Conservation (phyloP, 2,888 invertebrate species). For the Thyatira batis region DNA sequence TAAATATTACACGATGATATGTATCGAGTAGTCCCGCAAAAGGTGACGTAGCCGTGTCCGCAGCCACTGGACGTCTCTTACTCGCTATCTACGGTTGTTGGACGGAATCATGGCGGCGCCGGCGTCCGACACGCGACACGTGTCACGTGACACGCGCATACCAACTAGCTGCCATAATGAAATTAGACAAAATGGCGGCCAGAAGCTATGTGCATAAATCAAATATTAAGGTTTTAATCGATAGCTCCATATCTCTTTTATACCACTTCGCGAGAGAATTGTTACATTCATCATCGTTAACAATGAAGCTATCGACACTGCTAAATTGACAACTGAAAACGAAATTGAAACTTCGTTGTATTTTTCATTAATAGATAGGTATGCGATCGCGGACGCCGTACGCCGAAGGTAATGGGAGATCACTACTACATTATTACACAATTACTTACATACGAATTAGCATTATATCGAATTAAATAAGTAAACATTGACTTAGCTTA, state of each 20-base stretch:
- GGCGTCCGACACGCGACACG: constrained; percentile 51
- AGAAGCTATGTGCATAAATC: constrained; percentile 37
- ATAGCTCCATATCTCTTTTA: constrained; percentile 35
- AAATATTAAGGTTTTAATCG: constrained; percentile 35
- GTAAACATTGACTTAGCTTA: constrained; percentile 82
- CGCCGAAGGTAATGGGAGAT: constrained; percentile 79
- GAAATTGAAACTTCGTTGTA: constrained; percentile 75
- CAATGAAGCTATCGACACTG: constrained; percentile 40
- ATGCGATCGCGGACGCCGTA: constrained; percentile 58
- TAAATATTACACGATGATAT: constrained; percentile 87
- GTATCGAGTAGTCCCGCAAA: constrained; percentile 87
- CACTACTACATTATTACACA: constrained; percentile 79
- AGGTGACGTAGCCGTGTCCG: constrained; percentile 82
- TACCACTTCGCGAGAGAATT: constrained; percentile 45
- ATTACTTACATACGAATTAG: constrained; percentile 79
- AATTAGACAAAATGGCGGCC: constrained; percentile 36
- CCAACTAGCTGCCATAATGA: constrained; percentile 32
- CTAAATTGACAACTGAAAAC: constrained; percentile 54
- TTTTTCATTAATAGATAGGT: constrained; percentile 39
- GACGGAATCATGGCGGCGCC: constrained; percentile 82
- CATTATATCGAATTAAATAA: constrained; percentile 78
- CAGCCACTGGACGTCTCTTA: constrained; percentile 83
- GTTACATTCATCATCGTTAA: constrained; percentile 33
- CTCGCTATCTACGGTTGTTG: constrained; percentile 82
- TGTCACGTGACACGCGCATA: constrained; percentile 23